These are phyloP conservation scores for Zaprionus bogoriensis DNA, from an alignment of 2,888 invertebrate genomes.

Conservation along the genomic window DNA sequence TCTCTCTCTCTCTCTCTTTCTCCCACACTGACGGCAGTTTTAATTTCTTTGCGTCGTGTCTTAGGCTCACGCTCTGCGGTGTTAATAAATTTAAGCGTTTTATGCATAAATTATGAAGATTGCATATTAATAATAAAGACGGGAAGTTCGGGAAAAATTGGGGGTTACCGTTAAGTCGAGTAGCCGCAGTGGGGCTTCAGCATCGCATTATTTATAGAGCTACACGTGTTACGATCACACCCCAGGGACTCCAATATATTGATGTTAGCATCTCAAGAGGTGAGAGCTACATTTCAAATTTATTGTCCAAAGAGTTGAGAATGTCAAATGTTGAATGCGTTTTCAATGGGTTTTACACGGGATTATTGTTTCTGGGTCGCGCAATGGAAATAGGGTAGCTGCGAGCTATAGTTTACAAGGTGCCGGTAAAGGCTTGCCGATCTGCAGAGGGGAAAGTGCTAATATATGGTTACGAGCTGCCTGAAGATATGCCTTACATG, in stretches of 20 bases:
- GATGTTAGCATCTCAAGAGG: constrained; percentile 39
- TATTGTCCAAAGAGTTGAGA: constrained; percentile 30
- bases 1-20: neutral
- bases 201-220: constrained; percentile 58
- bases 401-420: constrained; percentile 6
- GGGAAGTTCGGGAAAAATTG: neutral
- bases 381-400: neutral
- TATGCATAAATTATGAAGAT: constrained; percentile 70
- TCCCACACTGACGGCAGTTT: constrained; percentile 8
- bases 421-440: no score
- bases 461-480: no score
- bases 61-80: constrained; percentile 30
- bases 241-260: constrained; percentile 50
- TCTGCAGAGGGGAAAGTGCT: no score
- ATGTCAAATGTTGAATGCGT: constrained; percentile 36
- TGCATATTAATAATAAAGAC: constrained; percentile 62
- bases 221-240: constrained; percentile 71
- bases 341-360: constrained; percentile 11
- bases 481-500: neutral
- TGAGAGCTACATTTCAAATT: constrained; percentile 48
- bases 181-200: constrained; percentile 43
- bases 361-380: neutral
- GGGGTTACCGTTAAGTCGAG: constrained; percentile 26
- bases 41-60: constrained; percentile 27
- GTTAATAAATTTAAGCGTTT: constrained; percentile 71